phyloP scores from a whole-genome alignment of 1,140 invertebrate species.

The Cyclina sinensis region DNA sequence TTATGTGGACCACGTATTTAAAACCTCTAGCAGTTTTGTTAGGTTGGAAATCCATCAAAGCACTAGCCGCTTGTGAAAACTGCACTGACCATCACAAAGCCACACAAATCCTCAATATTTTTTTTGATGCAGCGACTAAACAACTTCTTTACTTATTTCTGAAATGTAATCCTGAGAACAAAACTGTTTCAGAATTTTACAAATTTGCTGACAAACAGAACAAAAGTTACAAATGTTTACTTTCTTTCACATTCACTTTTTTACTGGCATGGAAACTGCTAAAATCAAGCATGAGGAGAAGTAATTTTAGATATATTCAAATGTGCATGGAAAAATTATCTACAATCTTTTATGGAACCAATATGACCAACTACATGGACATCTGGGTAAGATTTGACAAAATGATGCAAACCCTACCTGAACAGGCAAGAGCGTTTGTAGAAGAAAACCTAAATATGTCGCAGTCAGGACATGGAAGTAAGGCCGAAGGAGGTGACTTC shows the following conservation, averaged over 20 bases:
- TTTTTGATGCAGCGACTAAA: not conserved
- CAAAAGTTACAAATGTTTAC: not conserved
- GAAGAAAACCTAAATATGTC: not conserved
- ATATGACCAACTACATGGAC: not conserved
- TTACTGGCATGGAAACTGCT: not conserved
- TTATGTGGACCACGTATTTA: not conserved
- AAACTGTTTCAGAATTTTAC: too few relatives aligned
- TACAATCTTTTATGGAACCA: not conserved
- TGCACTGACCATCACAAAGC: not conserved
- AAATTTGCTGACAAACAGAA: not conserved
- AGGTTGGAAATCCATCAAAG: not conserved
- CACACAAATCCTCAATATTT: not conserved
- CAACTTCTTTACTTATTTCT: too few relatives aligned
- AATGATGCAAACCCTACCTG: not conserved
- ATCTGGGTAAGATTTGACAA: not conserved
- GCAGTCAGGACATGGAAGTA: constrained; percentile 2
- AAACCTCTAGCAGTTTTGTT: not conserved
- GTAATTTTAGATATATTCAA: not conserved
- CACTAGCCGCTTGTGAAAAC: not conserved
- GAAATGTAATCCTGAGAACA: too few relatives aligned
- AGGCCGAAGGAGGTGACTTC: not conserved
- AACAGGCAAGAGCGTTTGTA: not conserved
- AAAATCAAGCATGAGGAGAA: not conserved
- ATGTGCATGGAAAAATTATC: not conserved
- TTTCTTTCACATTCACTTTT: not conserved